Conservation (phyloP, 2,113 vertebrate species). For the Tachysurus fulvidraco region DNA sequence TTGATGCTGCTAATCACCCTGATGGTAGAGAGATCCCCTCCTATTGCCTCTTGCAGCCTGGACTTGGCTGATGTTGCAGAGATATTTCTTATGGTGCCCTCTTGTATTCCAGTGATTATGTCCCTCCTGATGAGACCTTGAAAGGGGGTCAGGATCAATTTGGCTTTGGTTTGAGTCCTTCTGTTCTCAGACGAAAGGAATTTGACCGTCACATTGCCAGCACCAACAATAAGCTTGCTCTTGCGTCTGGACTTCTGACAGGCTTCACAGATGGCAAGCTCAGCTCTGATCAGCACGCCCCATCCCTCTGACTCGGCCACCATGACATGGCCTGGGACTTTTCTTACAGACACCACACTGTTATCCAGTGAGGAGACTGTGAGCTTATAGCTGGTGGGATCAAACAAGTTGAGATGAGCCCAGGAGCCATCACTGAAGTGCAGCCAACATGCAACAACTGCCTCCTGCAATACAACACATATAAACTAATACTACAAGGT, state of each 20-base stretch:
- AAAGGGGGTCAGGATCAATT: constrained; percentile 54
- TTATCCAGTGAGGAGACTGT: constrained; percentile 83
- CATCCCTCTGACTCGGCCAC: constrained; percentile 81
- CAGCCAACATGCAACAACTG: constrained; percentile 87
- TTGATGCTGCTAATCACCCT: constrained; percentile 26
- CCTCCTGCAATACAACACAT: constrained; percentile 75
- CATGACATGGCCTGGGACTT: constrained; percentile 71
- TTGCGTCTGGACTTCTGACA: constrained; percentile 94
- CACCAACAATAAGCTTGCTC: constrained; percentile 80
- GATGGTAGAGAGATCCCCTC: constrained; percentile 39
- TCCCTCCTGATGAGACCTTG: constrained; percentile 59
- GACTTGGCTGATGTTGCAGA: constrained; percentile 40
- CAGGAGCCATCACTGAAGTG: constrained; percentile 90
- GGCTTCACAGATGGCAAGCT: constrained; percentile 86
- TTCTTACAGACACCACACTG: constrained; percentile 80
- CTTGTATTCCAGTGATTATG: constrained; percentile 66
- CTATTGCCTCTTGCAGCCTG: constrained; percentile 40
- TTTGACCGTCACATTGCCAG: constrained; percentile 75
- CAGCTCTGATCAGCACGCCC: constrained; percentile 79
- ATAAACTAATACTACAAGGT: background rate
- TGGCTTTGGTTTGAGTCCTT: constrained; percentile 45
- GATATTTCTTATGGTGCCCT: constrained; percentile 48
- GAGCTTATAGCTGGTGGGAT: constrained; percentile 81
- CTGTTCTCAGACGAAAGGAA: constrained; percentile 68
- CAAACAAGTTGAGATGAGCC: constrained; percentile 84